Percentiles rank a stretch among this genome's conserved stretches.
Conservation (phyloP, 1,140 invertebrate species). For the Aphis craccivora region DNA sequence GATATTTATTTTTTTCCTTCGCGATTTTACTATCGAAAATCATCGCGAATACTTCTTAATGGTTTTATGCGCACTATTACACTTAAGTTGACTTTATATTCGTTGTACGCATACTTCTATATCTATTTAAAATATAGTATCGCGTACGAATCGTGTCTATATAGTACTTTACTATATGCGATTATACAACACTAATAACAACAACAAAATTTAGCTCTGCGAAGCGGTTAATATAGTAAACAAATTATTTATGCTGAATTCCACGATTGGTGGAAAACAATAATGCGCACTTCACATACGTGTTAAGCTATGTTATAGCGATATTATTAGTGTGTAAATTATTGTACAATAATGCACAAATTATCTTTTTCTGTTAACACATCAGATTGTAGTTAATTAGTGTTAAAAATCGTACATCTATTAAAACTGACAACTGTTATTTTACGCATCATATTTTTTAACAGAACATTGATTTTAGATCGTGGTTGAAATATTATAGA, state of each 20-base stretch:
- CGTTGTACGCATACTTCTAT: not conserved
- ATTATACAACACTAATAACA: not conserved
- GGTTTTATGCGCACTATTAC: too few relatives aligned
- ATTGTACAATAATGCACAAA: too few relatives aligned
- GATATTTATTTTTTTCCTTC: not conserved
- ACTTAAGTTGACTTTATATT: not conserved
- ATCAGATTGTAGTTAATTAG: too few relatives aligned
- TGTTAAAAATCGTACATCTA: too few relatives aligned
- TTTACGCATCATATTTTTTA: too few relatives aligned
- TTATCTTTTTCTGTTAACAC: too few relatives aligned
- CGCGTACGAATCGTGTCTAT: not conserved
- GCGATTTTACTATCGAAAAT: not conserved
- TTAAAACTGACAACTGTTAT: too few relatives aligned
- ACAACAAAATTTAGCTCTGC: not conserved
- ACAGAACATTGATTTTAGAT: too few relatives aligned
- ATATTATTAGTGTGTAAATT: too few relatives aligned
- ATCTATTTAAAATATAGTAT: not conserved
- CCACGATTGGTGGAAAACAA: not conserved
- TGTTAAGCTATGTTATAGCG: too few relatives aligned
- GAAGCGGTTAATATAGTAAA: not conserved
- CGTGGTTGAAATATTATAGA: too few relatives aligned
- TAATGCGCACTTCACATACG: not conserved
- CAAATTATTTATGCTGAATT: not conserved
- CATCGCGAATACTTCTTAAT: not conserved
- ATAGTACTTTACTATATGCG: not conserved